Evolutionary conservation across 2,888 invertebrate genomes (phyloP).

Genomic region (Ormia ochracea): DNA sequence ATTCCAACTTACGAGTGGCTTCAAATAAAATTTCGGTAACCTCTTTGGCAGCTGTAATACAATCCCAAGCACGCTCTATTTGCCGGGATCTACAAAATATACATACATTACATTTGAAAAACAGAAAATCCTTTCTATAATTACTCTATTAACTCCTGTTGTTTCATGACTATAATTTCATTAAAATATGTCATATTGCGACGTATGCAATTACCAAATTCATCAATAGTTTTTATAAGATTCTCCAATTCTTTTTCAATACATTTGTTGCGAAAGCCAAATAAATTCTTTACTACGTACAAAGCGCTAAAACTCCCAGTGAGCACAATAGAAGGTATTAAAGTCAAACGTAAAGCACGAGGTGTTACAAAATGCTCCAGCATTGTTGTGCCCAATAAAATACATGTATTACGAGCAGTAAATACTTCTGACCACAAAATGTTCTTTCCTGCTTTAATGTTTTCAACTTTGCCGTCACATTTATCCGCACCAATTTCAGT

Average conservation of each 20-base stretch:
- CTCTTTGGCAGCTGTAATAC: conserved; percentile 75
- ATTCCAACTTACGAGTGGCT: conserved; percentile 74
- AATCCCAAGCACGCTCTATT: conserved; percentile 75
- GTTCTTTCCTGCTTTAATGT: not conserved
- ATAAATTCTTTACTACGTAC: conserved; percentile 70
- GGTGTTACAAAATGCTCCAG: conserved; percentile 72
- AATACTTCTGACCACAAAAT: conserved; percentile 63
- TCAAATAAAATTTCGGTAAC: conserved; percentile 74
- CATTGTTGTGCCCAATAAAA: conserved; percentile 70
- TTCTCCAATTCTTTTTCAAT: conserved; percentile 72
- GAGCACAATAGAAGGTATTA: conserved; percentile 70
- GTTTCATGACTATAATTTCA: conserved; percentile 74
- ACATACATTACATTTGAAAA: not conserved
- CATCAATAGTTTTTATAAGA: conserved; percentile 73
- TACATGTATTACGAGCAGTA: conserved; percentile 70
- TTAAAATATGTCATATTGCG: conserved; percentile 76
- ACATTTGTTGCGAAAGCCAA: conserved; percentile 73
- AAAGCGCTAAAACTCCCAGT: conserved; percentile 71
- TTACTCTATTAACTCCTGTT: conserved; percentile 74
- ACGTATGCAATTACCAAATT: conserved; percentile 75
- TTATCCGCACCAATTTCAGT: not conserved
- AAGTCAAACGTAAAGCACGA: conserved; percentile 66
- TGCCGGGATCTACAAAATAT: conserved; percentile 70
- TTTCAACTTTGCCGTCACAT: not conserved
- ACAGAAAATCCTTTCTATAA: not conserved